These are phyloP conservation scores for Drosophila flavopinicola DNA, from an alignment of 2,888 invertebrate genomes.

Conservation along the genomic window DNA sequence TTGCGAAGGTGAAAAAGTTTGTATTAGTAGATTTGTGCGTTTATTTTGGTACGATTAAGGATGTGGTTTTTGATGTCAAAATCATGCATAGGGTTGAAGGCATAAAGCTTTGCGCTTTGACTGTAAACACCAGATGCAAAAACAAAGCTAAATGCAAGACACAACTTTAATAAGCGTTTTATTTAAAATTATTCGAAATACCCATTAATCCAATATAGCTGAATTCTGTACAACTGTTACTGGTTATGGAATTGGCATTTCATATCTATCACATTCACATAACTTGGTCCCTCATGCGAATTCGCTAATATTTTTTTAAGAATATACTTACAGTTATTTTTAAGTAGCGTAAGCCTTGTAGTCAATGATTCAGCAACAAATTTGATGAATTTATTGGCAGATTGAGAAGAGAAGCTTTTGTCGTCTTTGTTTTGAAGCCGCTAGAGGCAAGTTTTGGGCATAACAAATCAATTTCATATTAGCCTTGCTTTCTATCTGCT, in stretches of 20 bases:
- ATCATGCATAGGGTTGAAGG: no score
- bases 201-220: no score
- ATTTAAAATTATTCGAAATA: no score
- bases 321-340: not conserved
- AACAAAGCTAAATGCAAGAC: no score
- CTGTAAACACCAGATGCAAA: no score
- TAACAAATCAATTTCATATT: conserved; percentile 69
- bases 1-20: conserved; percentile 1
- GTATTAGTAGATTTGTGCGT: not conserved
- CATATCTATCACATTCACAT: no score
- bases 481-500: conserved; percentile 22
- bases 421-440: conserved; percentile 9
- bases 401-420: conserved; percentile 17
- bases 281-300: no score
- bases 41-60: not conserved
- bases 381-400: not conserved
- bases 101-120: no score
- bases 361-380: not conserved
- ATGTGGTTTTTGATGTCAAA: no score
- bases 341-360: not conserved
- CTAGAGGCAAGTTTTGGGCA: conserved; percentile 37
- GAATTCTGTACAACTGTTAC: no score
- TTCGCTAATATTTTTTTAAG: not conserved
- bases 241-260: no score
- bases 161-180: no score